Evolutionary conservation across 2,888 invertebrate species (phyloP).

Genomic region (Drosophila infuscata): DNA sequence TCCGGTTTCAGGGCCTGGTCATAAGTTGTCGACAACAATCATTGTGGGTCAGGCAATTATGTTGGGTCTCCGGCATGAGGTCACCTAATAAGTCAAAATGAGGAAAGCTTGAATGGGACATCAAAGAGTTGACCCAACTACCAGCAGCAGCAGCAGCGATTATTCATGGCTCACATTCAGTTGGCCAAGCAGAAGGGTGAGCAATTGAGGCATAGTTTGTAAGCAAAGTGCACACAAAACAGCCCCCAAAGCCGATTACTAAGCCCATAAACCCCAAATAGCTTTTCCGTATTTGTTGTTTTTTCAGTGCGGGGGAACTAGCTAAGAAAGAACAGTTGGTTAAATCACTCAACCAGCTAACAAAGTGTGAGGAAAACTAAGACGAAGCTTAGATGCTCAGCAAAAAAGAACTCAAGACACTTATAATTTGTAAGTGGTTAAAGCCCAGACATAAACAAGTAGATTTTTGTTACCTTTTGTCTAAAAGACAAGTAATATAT

Average conservation of each 20-base stretch:
- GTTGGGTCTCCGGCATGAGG: slow-evolving; percentile 22
- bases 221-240: slow-evolving; percentile 31
- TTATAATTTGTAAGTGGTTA: slow-evolving; percentile 6
- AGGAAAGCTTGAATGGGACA: slow-evolving; percentile 24
- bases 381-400: slow-evolving; percentile 7
- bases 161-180: slow-evolving; percentile 31
- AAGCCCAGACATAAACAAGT: not conserved
- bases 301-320: not conserved
- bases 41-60: slow-evolving; percentile 29
- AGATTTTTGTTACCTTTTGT: too few relatives aligned
- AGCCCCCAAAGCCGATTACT: slow-evolving; percentile 52
- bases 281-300: slow-evolving; percentile 15
- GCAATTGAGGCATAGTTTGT: not conserved
- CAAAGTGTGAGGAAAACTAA: not conserved
- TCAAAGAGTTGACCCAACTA: slow-evolving; percentile 26
- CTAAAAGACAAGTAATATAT: not conserved
- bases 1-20: slow-evolving; percentile 41
- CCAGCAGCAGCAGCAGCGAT: slow-evolving; percentile 17
- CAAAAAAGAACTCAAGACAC: not conserved
- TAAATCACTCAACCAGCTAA: slow-evolving; percentile 13
- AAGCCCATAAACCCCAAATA: slow-evolving; percentile 6
- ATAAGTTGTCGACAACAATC: slow-evolving; percentile 40
- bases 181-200: slow-evolving; percentile 3
- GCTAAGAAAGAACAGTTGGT: slow-evolving; percentile 1
- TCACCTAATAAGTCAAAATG: slow-evolving; percentile 16